Conservation (phyloP, 2,797 vertebrate genomes). For the Myotis pilosus region DNA sequence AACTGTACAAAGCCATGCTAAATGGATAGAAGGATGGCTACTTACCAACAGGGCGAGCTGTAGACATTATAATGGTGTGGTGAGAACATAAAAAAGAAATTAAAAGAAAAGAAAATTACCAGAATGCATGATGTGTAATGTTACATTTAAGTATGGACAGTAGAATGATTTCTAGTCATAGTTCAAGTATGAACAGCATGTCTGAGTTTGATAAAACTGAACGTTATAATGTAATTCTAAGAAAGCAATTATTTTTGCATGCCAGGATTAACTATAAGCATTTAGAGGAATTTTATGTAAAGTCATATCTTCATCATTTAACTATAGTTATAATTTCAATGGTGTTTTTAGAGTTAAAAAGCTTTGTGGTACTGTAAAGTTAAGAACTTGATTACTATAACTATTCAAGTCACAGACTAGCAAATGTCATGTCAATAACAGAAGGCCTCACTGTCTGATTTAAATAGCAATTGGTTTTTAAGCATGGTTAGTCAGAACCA, state of each 20-base stretch:
- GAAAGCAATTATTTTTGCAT: conserved; percentile 59
- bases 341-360: conserved; percentile 75
- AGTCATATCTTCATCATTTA: conserved; percentile 63
- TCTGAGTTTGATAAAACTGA: conserved; percentile 59
- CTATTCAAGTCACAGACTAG: conserved; percentile 69
- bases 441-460: conserved; percentile 74
- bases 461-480: conserved; percentile 81
- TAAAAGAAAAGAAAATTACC: conserved; percentile 90
- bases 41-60: conserved; percentile 99
- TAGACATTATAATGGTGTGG: conserved; percentile 98
- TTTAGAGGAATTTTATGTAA: conserved; percentile 70
- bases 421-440: conserved; percentile 77
- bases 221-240: conserved; percentile 67
- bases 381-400: conserved; percentile 72
- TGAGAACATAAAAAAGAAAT: conserved; percentile 92
- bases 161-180: conserved; percentile 80
- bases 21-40: conserved; percentile 95
- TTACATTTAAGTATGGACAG: conserved; percentile 86
- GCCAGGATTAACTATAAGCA: conserved; percentile 55
- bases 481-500: conserved; percentile 76
- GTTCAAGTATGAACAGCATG: conserved; percentile 72
- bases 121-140: conserved; percentile 95
- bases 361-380: conserved; percentile 70
- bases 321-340: conserved; percentile 64
- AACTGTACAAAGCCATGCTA: conserved; percentile 89